Evolutionary conservation across 2,797 vertebrate genomes (phyloP).

Genomic region (Coilia nasus): DNA sequence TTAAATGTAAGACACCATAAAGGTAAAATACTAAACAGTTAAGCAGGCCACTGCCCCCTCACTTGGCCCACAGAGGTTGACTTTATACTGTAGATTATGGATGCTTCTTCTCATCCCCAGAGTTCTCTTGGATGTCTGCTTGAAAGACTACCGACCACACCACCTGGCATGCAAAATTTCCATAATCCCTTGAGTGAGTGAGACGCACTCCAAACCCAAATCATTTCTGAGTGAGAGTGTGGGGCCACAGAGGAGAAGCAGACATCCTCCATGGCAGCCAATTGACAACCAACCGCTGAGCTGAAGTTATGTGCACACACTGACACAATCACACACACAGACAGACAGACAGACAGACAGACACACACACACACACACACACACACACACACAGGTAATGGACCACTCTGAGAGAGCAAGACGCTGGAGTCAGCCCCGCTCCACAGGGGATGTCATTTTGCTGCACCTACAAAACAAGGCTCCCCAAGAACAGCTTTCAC

Average conservation of each 20-base stretch:
- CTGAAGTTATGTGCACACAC: neutral
- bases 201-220: neutral
- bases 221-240: neutral
- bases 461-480: constrained; percentile 20
- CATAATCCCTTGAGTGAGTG: constrained; percentile 18
- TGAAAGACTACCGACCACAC: neutral
- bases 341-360: neutral
- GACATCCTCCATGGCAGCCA: neutral
- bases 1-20: constrained; percentile 18
- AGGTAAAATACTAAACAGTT: neutral
- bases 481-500: neutral
- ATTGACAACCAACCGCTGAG: neutral
- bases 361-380: neutral
- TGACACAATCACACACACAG: neutral
- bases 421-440: neutral
- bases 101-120: neutral
- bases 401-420: neutral
- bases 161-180: constrained; percentile 17
- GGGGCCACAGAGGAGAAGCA: neutral
- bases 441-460: constrained; percentile 2
- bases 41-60: neutral
- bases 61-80: neutral
- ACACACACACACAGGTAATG: neutral
- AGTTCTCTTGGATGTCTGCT: neutral
- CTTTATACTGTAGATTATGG: constrained; percentile 11